A percentile compares a stretch with the other conserved stretches of the same genome.
These are phyloP conservation scores for Sebastes melanostomus DNA, from an alignment of 2,797 vertebrate species.

Conservation along the genomic window DNA sequence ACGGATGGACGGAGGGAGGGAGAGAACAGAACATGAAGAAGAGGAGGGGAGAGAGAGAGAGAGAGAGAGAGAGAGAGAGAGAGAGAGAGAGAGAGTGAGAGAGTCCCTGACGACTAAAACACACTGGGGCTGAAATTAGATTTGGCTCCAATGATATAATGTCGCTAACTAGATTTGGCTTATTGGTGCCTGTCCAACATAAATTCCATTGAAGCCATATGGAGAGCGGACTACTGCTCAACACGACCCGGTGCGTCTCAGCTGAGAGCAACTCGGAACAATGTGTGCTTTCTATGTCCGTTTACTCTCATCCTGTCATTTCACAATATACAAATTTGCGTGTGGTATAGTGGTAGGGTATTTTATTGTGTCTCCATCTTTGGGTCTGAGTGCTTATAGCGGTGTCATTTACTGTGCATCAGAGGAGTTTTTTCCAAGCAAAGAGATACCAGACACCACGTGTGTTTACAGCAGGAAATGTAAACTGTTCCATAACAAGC, in stretches of 20 bases:
- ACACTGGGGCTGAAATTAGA: constrained; percentile 78
- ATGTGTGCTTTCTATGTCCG: constrained; percentile 12
- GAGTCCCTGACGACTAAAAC: constrained; percentile 70
- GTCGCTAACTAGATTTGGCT: constrained; percentile 81
- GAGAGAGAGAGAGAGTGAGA: constrained; percentile 19
- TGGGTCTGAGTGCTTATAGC: neutral
- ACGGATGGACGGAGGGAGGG: constrained; percentile 48
- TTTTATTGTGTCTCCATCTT: constrained; percentile 12
- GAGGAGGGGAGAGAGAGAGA: neutral
- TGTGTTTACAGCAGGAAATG: constrained; percentile 3
- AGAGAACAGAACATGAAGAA: constrained; percentile 29
- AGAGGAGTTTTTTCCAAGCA: neutral
- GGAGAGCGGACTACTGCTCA: constrained; percentile 53
- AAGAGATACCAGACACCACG: neutral
- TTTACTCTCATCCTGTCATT: constrained; percentile 18
- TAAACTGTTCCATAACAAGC: neutral
- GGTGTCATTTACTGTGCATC: neutral
- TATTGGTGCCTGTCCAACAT: constrained; percentile 83
- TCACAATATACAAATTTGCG: constrained; percentile 1
- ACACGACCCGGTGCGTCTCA: constrained; percentile 35
- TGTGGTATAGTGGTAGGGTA: neutral
- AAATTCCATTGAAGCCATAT: constrained; percentile 83
- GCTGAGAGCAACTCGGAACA: constrained; percentile 37
- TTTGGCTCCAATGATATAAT: constrained; percentile 80
- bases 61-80: constrained; percentile 2